Evolutionary conservation across 2,113 vertebrate species (phyloP).

Genomic region (Myotis yumanensis): DNA sequence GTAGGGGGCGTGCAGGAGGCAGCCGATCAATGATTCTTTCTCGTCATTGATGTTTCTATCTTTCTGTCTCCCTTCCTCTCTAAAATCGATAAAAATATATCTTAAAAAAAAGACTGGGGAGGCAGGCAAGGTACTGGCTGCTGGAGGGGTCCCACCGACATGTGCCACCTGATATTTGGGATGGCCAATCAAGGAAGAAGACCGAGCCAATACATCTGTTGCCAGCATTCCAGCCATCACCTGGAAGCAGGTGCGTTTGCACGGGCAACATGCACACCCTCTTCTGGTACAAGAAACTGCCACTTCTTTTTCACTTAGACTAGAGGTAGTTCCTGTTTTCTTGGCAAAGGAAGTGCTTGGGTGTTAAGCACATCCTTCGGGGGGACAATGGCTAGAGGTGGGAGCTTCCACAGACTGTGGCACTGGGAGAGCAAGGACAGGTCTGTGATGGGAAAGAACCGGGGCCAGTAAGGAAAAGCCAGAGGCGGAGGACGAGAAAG

Average conservation of each 20-base stretch:
- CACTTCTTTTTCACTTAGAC: background rate
- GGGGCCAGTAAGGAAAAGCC: background rate
- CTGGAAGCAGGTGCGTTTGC: rapidly evolving
- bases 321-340: rapidly evolving
- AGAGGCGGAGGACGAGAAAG: rapidly evolving
- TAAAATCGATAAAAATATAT: too few species aligned
- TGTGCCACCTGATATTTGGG: background rate
- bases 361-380: background rate
- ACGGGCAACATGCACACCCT: rapidly evolving
- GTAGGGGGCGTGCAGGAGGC: too few species aligned
- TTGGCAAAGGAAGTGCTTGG: background rate
- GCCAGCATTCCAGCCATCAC: background rate
- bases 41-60: too few species aligned
- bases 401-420: background rate
- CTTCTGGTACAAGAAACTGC: rapidly evolving
- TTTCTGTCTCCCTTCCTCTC: too few species aligned
- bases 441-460: background rate
- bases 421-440: rapidly evolving
- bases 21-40: too few species aligned
- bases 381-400: background rate
- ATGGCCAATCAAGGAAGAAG: background rate
- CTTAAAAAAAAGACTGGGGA: background rate
- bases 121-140: background rate
- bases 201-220: rapidly evolving
- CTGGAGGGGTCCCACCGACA: background rate